Percentiles rank a stretch among this genome's conserved stretches.
Evolutionary conservation across 2,888 invertebrate genomes (phyloP).

Genomic region (Chrysolina oricalcia): DNA sequence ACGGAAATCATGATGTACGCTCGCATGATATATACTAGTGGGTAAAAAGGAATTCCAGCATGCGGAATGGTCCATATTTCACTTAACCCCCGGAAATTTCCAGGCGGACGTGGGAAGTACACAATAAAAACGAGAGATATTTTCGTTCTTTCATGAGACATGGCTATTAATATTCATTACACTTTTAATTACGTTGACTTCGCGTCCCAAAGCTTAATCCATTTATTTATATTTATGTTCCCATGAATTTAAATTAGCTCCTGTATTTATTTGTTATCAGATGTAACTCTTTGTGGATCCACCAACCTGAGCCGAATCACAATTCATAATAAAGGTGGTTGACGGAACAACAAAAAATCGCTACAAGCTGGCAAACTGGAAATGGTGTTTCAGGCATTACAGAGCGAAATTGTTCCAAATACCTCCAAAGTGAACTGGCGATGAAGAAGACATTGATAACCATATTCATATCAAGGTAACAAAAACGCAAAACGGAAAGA

Average conservation of each 20-base stretch:
- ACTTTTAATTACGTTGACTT: slow-evolving; percentile 67
- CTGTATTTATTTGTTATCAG: slow-evolving; percentile 46
- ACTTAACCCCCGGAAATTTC: slow-evolving; percentile 40
- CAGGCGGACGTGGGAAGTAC: slow-evolving; percentile 40
- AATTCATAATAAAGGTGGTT: slow-evolving; percentile 4
- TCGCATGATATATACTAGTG: not conserved
- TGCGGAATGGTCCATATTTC: slow-evolving; percentile 21
- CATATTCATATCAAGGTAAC: no score
- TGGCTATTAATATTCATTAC: slow-evolving; percentile 67
- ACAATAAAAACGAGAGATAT: slow-evolving; percentile 56
- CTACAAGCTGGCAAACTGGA: no score
- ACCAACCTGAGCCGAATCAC: not conserved
- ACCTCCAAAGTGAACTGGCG: no score
- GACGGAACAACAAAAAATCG: not conserved
- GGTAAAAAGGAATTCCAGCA: slow-evolving; percentile 5
- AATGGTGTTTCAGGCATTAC: no score
- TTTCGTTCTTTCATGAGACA: slow-evolving; percentile 61
- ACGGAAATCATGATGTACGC: not conserved
- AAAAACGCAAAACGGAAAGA: no score
- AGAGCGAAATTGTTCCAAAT: no score
- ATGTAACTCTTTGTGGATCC: slow-evolving; percentile 24
- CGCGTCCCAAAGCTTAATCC: slow-evolving; percentile 65
- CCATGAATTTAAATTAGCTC: slow-evolving; percentile 67
- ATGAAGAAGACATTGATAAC: no score
- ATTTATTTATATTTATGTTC: slow-evolving; percentile 68